Conservation (phyloP, 2,113 vertebrate species). For the Salvator merianae region DNA sequence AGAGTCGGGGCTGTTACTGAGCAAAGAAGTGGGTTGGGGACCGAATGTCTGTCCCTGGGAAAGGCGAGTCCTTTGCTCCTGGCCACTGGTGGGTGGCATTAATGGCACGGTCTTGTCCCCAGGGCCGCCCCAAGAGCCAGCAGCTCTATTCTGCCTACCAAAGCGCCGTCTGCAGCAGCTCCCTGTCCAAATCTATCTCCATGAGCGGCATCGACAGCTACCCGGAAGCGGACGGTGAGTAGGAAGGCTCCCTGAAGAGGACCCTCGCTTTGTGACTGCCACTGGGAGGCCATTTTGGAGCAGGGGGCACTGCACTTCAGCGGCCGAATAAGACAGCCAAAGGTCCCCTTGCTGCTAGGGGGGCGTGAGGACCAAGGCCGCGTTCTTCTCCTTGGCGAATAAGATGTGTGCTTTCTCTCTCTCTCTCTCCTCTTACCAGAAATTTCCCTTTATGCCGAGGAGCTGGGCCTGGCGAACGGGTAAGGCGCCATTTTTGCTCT, state of each 20-base stretch:
- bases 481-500: constrained; percentile 28
- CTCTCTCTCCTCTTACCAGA: constrained; percentile 14
- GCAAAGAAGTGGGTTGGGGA: no score
- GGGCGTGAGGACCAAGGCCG: no score
- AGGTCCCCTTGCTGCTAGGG: no score
- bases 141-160: neutral
- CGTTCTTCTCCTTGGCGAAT: no score
- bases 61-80: no score
- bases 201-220: constrained; percentile 68
- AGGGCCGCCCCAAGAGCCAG: constrained; percentile 45
- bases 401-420: no score
- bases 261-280: no score
- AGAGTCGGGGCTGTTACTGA: no score
- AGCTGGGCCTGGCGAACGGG: constrained; percentile 42
- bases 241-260: fast-evolving
- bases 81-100: fast-evolving
- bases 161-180: neutral
- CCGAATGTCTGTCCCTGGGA: no score
- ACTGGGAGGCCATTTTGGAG: no score
- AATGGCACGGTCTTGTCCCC: fast-evolving
- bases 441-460: constrained; percentile 39
- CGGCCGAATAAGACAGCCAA: no score
- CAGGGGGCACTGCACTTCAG: no score
- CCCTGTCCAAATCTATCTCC: constrained; percentile 72
- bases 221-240: constrained; percentile 64